A percentile compares a stretch with the other conserved stretches of the same genome.
Conservation (phyloP, 2,113 vertebrate species). For the Sceloporus tristichus region DNA sequence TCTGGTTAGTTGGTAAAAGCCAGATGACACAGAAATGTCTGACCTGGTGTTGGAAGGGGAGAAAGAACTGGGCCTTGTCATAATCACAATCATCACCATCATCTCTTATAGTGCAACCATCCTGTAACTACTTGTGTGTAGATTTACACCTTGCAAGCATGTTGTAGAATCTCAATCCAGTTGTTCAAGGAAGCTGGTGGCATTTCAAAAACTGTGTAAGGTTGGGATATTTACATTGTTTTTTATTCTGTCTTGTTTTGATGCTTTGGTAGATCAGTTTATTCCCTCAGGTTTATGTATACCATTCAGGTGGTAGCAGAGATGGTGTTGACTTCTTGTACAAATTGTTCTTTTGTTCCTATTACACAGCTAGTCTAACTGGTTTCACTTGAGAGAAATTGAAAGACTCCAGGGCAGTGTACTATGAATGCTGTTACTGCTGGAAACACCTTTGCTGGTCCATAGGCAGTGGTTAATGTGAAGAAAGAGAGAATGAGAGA, state of each 20-base stretch:
- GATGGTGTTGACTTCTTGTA: not conserved
- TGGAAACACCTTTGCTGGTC: not conserved
- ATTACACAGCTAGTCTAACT: not conserved
- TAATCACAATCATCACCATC: no score
- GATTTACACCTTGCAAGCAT: no score
- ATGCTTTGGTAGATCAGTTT: not conserved
- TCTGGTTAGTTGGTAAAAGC: no score
- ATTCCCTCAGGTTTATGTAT: not conserved
- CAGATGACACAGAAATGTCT: no score
- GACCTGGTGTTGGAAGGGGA: no score
- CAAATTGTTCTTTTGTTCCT: conserved; percentile 24
- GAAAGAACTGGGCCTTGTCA: no score
- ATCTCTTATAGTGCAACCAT: no score
- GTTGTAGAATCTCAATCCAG: no score
- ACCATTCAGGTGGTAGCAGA: not conserved
- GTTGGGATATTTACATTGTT: not conserved
- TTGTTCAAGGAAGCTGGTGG: not conserved
- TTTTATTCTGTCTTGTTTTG: not conserved
- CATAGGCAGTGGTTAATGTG: not conserved
- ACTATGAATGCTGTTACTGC: conserved; percentile 3
- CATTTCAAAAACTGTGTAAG: no score
- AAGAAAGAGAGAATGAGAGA: not conserved
- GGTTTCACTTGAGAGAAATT: conserved; percentile 24
- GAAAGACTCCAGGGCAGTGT: conserved; percentile 5
- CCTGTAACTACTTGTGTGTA: no score